Percentiles rank a stretch among this genome's conserved stretches.
Evolutionary conservation across 2,113 vertebrate genomes (phyloP).

Genomic region (Pongo pygmaeus): DNA sequence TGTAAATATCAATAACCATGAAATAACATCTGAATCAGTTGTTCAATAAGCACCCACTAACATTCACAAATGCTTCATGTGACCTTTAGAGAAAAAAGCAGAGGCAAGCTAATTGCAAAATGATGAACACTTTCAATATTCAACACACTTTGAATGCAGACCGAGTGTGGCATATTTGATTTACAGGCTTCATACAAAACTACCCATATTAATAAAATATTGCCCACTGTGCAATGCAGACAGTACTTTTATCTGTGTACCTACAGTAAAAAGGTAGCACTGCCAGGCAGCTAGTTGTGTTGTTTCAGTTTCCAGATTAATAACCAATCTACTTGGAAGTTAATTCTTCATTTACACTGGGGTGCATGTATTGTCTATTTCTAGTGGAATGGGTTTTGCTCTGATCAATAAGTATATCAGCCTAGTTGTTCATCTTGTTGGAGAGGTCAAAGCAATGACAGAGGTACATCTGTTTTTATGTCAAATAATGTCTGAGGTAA

Average conservation of each 20-base stretch:
- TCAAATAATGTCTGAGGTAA: constrained; percentile 80
- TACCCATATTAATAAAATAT: constrained; percentile 78
- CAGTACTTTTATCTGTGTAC: constrained; percentile 69
- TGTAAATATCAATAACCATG: neutral
- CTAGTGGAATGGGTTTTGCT: constrained; percentile 74
- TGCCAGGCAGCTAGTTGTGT: constrained; percentile 63
- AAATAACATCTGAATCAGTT: neutral
- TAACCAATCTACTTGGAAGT: constrained; percentile 80
- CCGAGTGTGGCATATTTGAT: constrained; percentile 61
- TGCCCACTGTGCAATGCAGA: constrained; percentile 68
- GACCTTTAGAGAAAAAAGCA: constrained; percentile 6
- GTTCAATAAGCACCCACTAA: neutral
- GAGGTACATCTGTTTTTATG: constrained; percentile 82
- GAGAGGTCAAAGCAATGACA: constrained; percentile 82
- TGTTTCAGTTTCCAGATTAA: constrained; percentile 82
- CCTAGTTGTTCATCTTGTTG: constrained; percentile 82
- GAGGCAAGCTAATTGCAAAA: constrained; percentile 60
- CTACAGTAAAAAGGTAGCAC: constrained; percentile 63
- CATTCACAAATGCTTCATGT: neutral
- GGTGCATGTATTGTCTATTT: constrained; percentile 78
- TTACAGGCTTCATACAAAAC: constrained; percentile 74
- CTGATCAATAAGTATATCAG: constrained; percentile 84
- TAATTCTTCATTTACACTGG: constrained; percentile 78
- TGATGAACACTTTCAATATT: constrained; percentile 71
- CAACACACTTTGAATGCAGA: constrained; percentile 74